These are phyloP conservation scores for Neodiprion virginianus DNA, from an alignment of 1,140 invertebrate species.

Conservation along the genomic window DNA sequence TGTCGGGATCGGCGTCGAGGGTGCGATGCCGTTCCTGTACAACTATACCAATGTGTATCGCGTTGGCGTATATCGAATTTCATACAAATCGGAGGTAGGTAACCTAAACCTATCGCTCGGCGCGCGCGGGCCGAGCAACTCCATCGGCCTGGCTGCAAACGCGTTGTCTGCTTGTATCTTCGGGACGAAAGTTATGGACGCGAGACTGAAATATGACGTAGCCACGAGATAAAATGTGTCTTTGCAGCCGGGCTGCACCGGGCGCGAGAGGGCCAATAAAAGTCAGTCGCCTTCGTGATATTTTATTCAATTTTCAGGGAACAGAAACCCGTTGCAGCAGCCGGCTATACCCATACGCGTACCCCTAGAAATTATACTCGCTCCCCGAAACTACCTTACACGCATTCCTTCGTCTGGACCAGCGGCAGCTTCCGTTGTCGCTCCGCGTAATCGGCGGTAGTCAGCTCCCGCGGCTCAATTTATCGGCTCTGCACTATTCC, in stretches of 20 bases:
- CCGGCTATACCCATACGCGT: neutral
- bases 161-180: too few species aligned
- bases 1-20: neutral
- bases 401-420: neutral
- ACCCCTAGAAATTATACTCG: neutral
- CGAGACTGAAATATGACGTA: conserved; percentile 1
- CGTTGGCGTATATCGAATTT: conserved; percentile 56
- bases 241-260: neutral
- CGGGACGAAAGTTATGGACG: neutral
- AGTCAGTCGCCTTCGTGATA: conserved; percentile 1
- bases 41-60: conserved; percentile 18
- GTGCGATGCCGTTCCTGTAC: neutral
- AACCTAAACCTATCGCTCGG: conserved; percentile 48
- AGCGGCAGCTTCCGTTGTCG: neutral
- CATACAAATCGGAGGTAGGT: conserved; percentile 57
- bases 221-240: neutral
- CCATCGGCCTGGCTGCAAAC: conserved; percentile 8
- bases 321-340: neutral
- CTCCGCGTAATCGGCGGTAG: neutral
- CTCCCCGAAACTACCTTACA: neutral
- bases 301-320: conserved; percentile 2
- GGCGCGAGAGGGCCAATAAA: conserved; percentile 6
- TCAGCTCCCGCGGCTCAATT: too few species aligned
- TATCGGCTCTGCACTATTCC: too few species aligned
- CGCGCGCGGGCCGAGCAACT: conserved; percentile 16